These are phyloP conservation scores for Helicorthomorpha holstii DNA, from an alignment of 1,140 invertebrate species.

Conservation along the genomic window DNA sequence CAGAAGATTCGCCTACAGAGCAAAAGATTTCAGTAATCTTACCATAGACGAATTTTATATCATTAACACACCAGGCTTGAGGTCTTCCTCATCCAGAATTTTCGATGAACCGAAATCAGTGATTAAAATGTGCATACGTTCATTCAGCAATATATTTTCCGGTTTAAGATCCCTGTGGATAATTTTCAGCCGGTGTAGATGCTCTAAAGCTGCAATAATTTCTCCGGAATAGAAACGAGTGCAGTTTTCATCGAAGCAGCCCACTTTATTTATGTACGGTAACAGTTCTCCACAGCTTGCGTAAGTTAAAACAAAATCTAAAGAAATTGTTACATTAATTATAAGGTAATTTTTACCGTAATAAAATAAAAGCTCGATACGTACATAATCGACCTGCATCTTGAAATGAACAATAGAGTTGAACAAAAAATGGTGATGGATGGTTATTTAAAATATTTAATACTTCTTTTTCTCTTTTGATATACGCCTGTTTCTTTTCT, in stretches of 20 bases:
- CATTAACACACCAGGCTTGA: neutral
- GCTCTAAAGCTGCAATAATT: conserved; percentile 76
- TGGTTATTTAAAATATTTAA: conserved; percentile 48
- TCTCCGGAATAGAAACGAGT: conserved; percentile 88
- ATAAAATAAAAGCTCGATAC: conserved; percentile 17
- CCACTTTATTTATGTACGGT: conserved; percentile 76
- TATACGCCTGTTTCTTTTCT: conserved; percentile 83
- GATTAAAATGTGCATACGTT: conserved; percentile 90
- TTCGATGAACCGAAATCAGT: conserved; percentile 96
- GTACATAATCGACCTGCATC: conserved; percentile 72
- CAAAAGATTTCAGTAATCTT: no score
- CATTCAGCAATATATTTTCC: conserved; percentile 51
- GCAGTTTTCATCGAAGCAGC: conserved; percentile 72
- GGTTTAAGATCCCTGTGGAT: conserved; percentile 64
- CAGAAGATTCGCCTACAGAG: conserved; percentile 7
- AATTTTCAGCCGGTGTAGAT: conserved; percentile 74
- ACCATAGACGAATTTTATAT: neutral
- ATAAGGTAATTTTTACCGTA: neutral
- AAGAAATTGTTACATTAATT: conserved; percentile 11
- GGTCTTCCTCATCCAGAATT: conserved; percentile 39
- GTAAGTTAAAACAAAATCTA: conserved; percentile 88
- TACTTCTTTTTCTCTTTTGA: conserved; percentile 82
- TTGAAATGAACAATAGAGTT: conserved; percentile 92
- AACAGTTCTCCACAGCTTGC: conserved; percentile 88
- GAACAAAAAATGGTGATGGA: conserved; percentile 63